phyloP scores from a whole-genome alignment of 2,888 invertebrate genomes.

The Apodemia duryi region DNA sequence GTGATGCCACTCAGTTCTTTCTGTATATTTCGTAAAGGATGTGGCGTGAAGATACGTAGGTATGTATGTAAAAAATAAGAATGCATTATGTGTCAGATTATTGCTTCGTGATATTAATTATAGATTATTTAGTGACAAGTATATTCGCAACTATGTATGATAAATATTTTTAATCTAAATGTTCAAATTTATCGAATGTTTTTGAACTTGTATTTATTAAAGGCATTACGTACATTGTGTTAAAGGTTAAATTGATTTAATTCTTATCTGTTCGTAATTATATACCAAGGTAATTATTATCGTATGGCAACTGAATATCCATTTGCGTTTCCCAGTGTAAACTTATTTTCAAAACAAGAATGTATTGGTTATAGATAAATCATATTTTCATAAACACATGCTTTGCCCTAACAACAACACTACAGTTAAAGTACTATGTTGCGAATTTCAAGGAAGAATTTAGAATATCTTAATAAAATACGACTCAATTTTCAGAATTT shows the following conservation, averaged over 20 bases:
- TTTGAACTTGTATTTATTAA: conserved; percentile 60
- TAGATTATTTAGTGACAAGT: conserved; percentile 8
- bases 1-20: too few species aligned
- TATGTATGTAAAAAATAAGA: too few species aligned
- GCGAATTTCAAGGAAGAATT: too few species aligned
- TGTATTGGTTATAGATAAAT: not conserved
- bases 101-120: not conserved
- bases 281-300: conserved; percentile 51
- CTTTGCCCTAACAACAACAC: too few species aligned
- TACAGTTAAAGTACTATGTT: too few species aligned
- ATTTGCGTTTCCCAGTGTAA: not conserved
- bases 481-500: too few species aligned
- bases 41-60: too few species aligned
- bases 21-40: too few species aligned
- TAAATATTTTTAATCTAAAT: conserved; percentile 31
- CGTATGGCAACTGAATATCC: conserved; percentile 30
- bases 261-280: conserved; percentile 50
- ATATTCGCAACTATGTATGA: conserved; percentile 28
- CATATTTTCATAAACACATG: not conserved
- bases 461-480: too few species aligned
- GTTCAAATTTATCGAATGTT: conserved; percentile 48
- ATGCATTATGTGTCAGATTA: not conserved
- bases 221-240: conserved; percentile 51
- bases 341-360: conserved; percentile 7
- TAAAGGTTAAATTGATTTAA: conserved; percentile 45